Base-by-base conservation (phyloP, 2,113 vertebrate species). In the Macquaria ambigua region DNA sequence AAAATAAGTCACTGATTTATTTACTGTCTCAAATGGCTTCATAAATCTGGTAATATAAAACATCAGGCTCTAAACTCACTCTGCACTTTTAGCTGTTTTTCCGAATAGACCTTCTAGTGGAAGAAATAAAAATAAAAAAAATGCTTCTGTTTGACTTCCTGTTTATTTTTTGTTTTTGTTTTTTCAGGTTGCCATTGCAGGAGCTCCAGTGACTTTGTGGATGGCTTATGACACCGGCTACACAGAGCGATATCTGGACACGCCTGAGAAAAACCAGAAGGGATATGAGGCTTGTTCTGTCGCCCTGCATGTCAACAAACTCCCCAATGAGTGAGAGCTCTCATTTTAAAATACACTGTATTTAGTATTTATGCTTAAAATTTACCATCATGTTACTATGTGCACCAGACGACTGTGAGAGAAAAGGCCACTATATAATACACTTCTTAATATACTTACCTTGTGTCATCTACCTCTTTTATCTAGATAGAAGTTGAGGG, bases 171-270 rank as follows among this genome's bases (percentile, higher is more conserved):
- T 46, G 41, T 56, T 8, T 31, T 21, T 15, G 5, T 48, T 53
- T 2, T 53, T 21, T 16, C 93, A 99, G 98, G 97, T 99, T 81
- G 97, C 98, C 2, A 96, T 99, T 8, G 98, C 98, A 0, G 98
- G 98, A 7, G 98, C 98, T 63, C 98, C 98, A 0, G 98, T 99
- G 90, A 99, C 98, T 0, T 94, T 99, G 52, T 99, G 98, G 98
- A 98, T 98, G 98, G 98, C 98, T 0, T 99, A 99, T 0, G 98
- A 99, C 94, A 99, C 98, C 0, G 98, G 97, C 31, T 96, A 99
- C 90, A 99, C 98, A 0, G 98, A 99, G 90, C 97, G 98, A 88
- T 98, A 99, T 95, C 96, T 99, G 97, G 98, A 98, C 37, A 94
- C 97, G 12, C 98, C 98, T 0, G 97, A 98, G 34, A 98, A 97